A percentile compares a stretch with the other conserved stretches of the same genome.
Conservation (phyloP, 2,113 vertebrate genomes). For the Rhegmatorhina hoffmannsi region DNA sequence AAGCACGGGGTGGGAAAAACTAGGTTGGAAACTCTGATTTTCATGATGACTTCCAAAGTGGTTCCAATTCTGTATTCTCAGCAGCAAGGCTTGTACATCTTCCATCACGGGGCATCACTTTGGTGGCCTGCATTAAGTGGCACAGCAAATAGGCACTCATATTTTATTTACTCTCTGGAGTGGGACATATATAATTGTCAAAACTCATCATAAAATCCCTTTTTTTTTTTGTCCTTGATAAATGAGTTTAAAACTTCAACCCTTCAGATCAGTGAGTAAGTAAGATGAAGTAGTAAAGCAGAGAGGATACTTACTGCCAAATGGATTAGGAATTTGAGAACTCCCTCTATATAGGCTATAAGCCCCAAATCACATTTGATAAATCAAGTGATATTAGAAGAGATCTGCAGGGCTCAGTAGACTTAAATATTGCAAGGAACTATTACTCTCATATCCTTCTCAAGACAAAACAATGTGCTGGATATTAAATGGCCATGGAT, state of each 20-base stretch:
- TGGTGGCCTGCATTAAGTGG: background rate
- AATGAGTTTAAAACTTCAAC: constrained; percentile 11
- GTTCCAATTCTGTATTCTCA: background rate
- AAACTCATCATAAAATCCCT: background rate
- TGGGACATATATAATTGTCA: constrained; percentile 19
- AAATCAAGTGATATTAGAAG: constrained; percentile 50
- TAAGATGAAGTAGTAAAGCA: constrained; percentile 44
- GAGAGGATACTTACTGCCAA: constrained; percentile 13
- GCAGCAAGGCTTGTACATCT: background rate
- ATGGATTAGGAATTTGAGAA: constrained; percentile 45
- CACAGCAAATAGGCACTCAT: background rate
- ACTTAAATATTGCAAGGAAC: constrained; percentile 38
- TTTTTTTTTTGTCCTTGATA: background rate
- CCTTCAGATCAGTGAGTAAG: constrained; percentile 7
- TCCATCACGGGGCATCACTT: background rate
- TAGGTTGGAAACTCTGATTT: background rate
- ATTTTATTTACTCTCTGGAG: constrained; percentile 21
- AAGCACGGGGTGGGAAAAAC: background rate
- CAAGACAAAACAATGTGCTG: background rate
- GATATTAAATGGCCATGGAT: background rate
- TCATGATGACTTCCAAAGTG: background rate
- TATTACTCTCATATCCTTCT: background rate
- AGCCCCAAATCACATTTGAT: constrained; percentile 53
- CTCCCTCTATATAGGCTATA: background rate
- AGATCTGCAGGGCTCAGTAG: constrained; percentile 38